phyloP scores from a whole-genome alignment of 2,888 invertebrate species.

The Fragum whitleyi region DNA sequence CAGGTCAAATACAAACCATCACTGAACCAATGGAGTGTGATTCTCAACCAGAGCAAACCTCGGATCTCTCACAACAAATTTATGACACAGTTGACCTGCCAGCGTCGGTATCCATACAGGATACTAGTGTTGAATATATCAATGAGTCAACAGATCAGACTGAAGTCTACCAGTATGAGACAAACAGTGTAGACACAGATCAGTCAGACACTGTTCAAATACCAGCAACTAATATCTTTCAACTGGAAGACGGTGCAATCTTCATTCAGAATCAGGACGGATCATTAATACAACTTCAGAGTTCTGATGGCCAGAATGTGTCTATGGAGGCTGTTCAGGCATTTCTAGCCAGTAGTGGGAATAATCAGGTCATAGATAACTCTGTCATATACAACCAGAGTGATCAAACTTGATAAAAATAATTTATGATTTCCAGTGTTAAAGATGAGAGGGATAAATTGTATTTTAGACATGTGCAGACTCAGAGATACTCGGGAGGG shows the following conservation, averaged over 20 bases:
- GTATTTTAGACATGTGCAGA: too few relatives aligned
- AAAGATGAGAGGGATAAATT: too few relatives aligned
- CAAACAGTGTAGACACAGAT: slow-evolving; percentile 3
- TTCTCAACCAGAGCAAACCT: neutral
- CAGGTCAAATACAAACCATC: neutral
- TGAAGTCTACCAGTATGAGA: slow-evolving; percentile 6
- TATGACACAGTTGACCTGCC: neutral
- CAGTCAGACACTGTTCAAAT: slow-evolving; percentile 50
- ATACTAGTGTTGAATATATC: neutral
- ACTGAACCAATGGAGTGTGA: neutral
- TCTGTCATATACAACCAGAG: neutral
- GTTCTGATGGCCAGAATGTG: slow-evolving; percentile 74
- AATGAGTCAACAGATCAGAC: slow-evolving; percentile 10
- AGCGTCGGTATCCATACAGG: neutral
- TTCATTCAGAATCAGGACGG: slow-evolving; percentile 83
- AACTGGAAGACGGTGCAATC: slow-evolving; percentile 81
- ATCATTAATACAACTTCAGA: slow-evolving; percentile 82
- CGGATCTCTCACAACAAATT: neutral
- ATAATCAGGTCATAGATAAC: slow-evolving; percentile 68
- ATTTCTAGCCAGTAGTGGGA: slow-evolving; percentile 79
- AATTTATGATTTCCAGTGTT: too few relatives aligned
- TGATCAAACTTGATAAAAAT: neutral
- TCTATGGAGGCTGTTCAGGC: slow-evolving; percentile 84
- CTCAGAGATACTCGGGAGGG: too few relatives aligned
- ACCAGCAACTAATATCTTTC: slow-evolving; percentile 75